These are phyloP conservation scores for Callochromis pleurospilus DNA, from an alignment of 2,113 vertebrate species.

Conservation along the genomic window DNA sequence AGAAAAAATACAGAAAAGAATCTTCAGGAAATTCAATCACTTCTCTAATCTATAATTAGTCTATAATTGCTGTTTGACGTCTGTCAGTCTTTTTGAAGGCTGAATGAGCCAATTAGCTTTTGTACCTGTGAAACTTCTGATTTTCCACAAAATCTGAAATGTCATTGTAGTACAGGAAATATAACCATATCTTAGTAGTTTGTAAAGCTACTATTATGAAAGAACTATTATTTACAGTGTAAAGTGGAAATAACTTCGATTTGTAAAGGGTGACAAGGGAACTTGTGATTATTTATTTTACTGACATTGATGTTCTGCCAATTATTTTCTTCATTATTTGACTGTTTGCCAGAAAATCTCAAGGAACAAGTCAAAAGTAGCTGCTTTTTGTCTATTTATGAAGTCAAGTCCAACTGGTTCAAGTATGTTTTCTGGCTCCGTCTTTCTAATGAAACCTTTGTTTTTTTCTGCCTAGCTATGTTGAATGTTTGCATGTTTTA, in stretches of 20 bases:
- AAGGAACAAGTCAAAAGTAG: not conserved
- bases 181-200: not conserved
- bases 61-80: not conserved
- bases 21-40: not conserved
- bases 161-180: not conserved
- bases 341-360: not conserved
- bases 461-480: not conserved
- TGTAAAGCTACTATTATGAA: not conserved
- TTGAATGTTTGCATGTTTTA: slow-evolving; percentile 47
- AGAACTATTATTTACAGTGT: not conserved
- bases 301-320: not conserved
- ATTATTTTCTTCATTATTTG: not conserved
- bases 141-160: not conserved
- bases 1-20: not conserved
- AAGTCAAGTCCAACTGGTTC: not conserved
- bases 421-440: not conserved
- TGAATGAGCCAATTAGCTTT: not conserved
- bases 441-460: not conserved
- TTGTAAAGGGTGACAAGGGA: not conserved
- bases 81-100: not conserved
- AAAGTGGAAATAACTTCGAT: not conserved
- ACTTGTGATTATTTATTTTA: not conserved
- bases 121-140: not conserved
- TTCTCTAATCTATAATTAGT: not conserved
- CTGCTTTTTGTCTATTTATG: not conserved